Evolutionary conservation across 2,888 invertebrate genomes (phyloP), one percentile per base, ranked within the genome.

Genomic region (Emmelina monodactyla): DNA sequence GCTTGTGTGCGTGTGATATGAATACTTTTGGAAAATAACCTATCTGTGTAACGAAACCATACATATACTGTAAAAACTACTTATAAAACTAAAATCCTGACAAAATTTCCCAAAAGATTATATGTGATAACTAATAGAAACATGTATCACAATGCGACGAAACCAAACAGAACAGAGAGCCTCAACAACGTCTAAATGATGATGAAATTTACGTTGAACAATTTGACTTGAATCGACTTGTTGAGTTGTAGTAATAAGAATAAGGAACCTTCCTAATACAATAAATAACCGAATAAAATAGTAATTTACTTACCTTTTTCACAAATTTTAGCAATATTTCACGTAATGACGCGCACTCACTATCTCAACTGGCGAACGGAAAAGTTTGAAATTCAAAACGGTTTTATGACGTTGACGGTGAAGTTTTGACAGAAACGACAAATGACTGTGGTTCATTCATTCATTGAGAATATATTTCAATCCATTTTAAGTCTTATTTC

Each of bases 241-340:
- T 15, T 31, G 14, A 16, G 16, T 31, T 15, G 31, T 31, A 15
- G 14, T 15, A 31, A n/a, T 15, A 15, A n/a, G 16, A 15, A 14
- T 15, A 15, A 15, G 12, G 14, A n/a, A 31, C 10, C 10, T 31
- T 11, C 15, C 31, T 31, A 31, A 31, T 31, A 16, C 14, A 31
- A 31, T 31, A 31, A 31, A 14, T 31, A 31, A 31, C 11, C 31
- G 31, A 31, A 31, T 31, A 31, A 15, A 14, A 31, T 31, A 31
- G 31, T 31, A 31, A 31, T 31, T 31, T 31, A 31, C 31, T 31
- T 31, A 31, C 31, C 31, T 31, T 31, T 31, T 38, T 28, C 4
- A 25, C 25, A 25, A 25, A 25, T 25, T 25, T 25, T 25, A 4
- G 25, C 25, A 25, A 25, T 25, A 25, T 25, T 25, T 10, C 25